Evolutionary conservation across 2,888 invertebrate species (phyloP).

Genomic region (Ectemnius cavifrons): DNA sequence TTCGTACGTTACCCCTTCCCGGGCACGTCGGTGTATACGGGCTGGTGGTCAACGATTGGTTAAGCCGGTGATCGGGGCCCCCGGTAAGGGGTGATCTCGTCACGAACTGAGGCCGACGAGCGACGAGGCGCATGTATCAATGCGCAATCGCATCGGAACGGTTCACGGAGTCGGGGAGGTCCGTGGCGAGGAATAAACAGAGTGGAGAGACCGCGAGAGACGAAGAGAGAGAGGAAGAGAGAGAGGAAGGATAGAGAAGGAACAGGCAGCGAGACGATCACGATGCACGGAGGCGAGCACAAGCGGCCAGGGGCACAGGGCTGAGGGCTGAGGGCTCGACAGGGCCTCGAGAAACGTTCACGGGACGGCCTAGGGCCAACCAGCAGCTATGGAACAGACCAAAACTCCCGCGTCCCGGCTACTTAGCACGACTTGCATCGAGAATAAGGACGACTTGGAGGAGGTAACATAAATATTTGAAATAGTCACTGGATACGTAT

Average conservation of each 20-base stretch:
- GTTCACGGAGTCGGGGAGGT: constrained; percentile 69
- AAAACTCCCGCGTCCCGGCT: constrained; percentile 83
- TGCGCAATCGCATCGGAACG: constrained; percentile 76
- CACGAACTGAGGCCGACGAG: constrained; percentile 67
- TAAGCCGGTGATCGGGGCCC: constrained; percentile 27
- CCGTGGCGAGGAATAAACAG: constrained; percentile 72
- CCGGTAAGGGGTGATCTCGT: constrained; percentile 58
- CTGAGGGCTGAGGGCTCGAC: constrained; percentile 74
- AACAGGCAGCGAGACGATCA: constrained; percentile 67
- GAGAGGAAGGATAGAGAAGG: constrained; percentile 63
- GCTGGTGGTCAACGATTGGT: constrained; percentile 60
- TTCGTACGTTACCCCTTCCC: constrained; percentile 55
- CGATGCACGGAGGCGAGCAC: constrained; percentile 74
- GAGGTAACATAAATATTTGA: constrained; percentile 84
- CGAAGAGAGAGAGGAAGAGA: constrained; percentile 60
- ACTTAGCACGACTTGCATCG: constrained; percentile 89
- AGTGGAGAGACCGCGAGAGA: constrained; percentile 65
- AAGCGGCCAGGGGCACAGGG: constrained; percentile 76
- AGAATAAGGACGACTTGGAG: constrained; percentile 93
- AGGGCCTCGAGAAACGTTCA: constrained; percentile 68
- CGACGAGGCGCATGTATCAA: constrained; percentile 69
- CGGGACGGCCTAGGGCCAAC: constrained; percentile 58
- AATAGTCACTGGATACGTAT: constrained; percentile 74
- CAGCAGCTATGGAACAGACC: constrained; percentile 76
- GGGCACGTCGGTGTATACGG: constrained; percentile 54